Conservation (phyloP, 92 coral and sea anemone genomes). For the Epizoanthus ramosus region DNA sequence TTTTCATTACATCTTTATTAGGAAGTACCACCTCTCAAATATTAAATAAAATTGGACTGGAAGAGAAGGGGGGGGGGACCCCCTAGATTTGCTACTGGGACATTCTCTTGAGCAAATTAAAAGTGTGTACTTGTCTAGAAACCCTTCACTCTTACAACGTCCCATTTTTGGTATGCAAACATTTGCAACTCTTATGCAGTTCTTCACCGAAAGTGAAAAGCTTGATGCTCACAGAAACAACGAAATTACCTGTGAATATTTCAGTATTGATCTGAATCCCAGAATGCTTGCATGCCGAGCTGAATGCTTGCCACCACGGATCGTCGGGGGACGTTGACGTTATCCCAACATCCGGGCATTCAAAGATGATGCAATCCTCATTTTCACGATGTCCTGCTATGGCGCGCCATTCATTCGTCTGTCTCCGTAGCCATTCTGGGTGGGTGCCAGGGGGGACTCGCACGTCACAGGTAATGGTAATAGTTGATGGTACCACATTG, state of each 20-base stretch:
- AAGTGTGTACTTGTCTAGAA: too few species aligned
- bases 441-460: slow-evolving; percentile 14
- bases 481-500: slow-evolving; percentile 24
- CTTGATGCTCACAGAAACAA: too few species aligned
- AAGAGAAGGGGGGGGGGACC: too few species aligned
- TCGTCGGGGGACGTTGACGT: not conserved
- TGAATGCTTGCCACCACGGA: slow-evolving; percentile 31
- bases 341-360: not conserved
- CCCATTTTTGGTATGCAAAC: too few species aligned
- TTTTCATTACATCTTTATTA: too few species aligned
- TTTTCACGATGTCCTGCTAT: not conserved
- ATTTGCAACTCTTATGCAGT: too few species aligned
- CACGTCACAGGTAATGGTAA: slow-evolving; percentile 14
- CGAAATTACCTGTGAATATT: not conserved
- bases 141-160: too few species aligned
- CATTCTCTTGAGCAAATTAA: too few species aligned
- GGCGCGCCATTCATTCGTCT: slow-evolving; percentile 11
- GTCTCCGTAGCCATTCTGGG: not conserved
- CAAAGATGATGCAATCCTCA: not conserved
- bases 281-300: slow-evolving; percentile 1
- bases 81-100: too few species aligned
- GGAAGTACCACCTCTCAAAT: too few species aligned
- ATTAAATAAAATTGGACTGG: too few species aligned
- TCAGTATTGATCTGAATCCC: slow-evolving; percentile 22
- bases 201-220: too few species aligned